Conservation (phyloP, 2,797 vertebrate genomes). For the Bufotes viridis region DNA sequence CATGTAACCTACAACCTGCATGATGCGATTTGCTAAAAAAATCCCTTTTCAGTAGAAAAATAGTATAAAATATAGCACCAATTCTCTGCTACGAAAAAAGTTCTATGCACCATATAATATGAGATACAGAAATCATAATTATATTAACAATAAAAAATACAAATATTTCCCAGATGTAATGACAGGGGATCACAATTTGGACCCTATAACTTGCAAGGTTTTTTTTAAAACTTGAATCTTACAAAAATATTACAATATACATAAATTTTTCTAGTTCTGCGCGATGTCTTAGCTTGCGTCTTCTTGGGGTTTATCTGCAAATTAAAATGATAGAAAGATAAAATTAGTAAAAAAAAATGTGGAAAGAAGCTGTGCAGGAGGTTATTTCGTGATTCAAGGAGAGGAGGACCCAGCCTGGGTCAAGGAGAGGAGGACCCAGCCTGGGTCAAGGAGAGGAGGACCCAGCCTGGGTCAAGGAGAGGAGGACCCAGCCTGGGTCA, state of each 20-base stretch:
- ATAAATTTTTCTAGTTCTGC: constrained; percentile 1
- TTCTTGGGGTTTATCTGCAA: constrained; percentile 45
- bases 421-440: no score
- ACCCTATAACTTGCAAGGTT: constrained; percentile 29
- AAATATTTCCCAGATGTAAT: constrained; percentile 60
- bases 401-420: no score
- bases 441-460: no score
- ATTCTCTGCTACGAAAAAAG: constrained; percentile 65
- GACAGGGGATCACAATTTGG: constrained; percentile 32
- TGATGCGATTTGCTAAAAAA: constrained; percentile 63
- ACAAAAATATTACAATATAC: constrained; percentile 63
- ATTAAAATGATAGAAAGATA: neutral
- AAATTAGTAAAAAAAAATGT: neutral
- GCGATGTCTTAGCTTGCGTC: constrained; percentile 44
- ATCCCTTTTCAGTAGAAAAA: constrained; percentile 67
- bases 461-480: no score
- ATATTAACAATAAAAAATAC: constrained; percentile 55
- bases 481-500: no score
- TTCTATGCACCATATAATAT: constrained; percentile 41
- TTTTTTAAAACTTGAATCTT: constrained; percentile 38
- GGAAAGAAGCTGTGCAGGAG: neutral
- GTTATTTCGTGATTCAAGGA: no score
- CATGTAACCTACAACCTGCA: constrained; percentile 1
- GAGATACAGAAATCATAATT: constrained; percentile 36
- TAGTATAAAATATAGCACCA: constrained; percentile 74